Evolutionary conservation across 2,888 invertebrate species (phyloP).

Genomic region (Polyommatus icarus): DNA sequence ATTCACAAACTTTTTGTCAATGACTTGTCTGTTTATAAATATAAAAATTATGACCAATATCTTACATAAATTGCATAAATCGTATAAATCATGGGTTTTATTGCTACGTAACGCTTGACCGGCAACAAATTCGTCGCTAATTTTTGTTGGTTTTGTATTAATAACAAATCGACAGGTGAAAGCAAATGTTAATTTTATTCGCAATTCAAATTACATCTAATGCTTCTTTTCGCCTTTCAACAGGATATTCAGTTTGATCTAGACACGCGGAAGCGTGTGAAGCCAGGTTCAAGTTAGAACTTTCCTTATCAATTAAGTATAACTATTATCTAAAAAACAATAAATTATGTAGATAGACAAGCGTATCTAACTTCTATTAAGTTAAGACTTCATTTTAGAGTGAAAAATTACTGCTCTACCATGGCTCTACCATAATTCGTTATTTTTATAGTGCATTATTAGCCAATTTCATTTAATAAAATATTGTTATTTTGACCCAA

Average conservation of each 20-base stretch:
- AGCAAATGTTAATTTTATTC: slow-evolving; percentile 7
- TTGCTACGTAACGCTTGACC: slow-evolving; percentile 4
- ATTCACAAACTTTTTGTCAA: not conserved
- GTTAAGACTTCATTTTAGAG: too few relatives aligned
- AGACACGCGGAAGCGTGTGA: too few relatives aligned
- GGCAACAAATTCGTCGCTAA: slow-evolving; percentile 1
- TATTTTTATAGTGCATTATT: too few relatives aligned
- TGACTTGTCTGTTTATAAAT: not conserved
- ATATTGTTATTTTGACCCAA: too few relatives aligned
- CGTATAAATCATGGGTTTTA: not conserved
- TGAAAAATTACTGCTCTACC: too few relatives aligned
- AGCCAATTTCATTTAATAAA: too few relatives aligned
- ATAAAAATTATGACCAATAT: not conserved
- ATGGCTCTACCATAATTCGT: too few relatives aligned
- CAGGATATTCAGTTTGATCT: not conserved
- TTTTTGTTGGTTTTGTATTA: slow-evolving; percentile 8
- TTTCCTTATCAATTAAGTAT: not conserved
- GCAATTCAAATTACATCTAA: not conserved
- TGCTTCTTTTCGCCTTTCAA: slow-evolving; percentile 1
- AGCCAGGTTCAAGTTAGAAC: too few relatives aligned
- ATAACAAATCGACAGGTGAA: slow-evolving; percentile 8
- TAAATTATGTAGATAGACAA: too few relatives aligned
- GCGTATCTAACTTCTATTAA: too few relatives aligned
- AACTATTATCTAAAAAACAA: too few relatives aligned
- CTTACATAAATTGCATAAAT: not conserved